Percentiles rank a stretch among this genome's conserved stretches.
Evolutionary conservation across 2,113 vertebrate genomes (phyloP).

Genomic region (Chamaea fasciata): DNA sequence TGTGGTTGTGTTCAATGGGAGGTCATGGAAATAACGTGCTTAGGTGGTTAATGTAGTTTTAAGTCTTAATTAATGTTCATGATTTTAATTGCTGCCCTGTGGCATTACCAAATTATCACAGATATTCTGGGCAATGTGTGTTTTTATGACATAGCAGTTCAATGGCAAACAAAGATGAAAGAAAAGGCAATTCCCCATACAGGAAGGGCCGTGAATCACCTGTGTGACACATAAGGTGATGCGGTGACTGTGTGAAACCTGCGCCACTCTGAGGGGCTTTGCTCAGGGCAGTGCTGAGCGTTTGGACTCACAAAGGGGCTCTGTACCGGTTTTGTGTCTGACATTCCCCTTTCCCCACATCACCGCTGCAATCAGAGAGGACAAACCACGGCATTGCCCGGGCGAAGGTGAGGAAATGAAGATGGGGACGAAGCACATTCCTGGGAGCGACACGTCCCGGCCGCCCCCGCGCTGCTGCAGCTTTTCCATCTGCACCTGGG

Average conservation of each 20-base stretch:
- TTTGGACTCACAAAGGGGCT: neutral
- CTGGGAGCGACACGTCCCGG: neutral
- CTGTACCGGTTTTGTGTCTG: neutral
- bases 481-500: neutral
- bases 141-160: neutral
- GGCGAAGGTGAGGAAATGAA: neutral
- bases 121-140: neutral
- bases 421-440: neutral
- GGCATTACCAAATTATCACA: neutral
- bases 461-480: neutral
- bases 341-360: neutral
- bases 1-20: neutral
- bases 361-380: neutral
- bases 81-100: slow-evolving; percentile 9
- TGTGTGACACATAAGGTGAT: neutral
- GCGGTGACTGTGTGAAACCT: neutral
- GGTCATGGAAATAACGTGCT: neutral
- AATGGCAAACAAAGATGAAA: neutral
- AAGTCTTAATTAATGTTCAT: neutral
- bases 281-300: neutral
- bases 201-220: neutral
- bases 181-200: neutral
- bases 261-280: neutral
- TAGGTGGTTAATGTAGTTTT: neutral
- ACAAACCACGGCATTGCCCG: fast-evolving